Conservation (phyloP, 2,113 vertebrate genomes). For the Nothoprocta pentlandii region DNA sequence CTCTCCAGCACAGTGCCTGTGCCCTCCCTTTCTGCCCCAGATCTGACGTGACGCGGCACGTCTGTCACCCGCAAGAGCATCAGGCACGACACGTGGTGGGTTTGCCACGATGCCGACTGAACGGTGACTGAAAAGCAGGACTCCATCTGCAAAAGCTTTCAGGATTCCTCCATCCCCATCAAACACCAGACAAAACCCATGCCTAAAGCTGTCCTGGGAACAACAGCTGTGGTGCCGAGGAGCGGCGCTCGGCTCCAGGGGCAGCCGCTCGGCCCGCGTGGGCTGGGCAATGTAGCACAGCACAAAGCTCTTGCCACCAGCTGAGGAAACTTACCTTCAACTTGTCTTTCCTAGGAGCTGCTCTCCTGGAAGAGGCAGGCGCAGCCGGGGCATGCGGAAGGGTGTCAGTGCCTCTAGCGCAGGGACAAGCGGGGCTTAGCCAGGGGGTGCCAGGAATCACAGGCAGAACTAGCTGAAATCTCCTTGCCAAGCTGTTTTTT, state of each 20-base stretch:
- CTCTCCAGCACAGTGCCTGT: neutral
- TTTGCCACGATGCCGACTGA: neutral
- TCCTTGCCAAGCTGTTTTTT: neutral
- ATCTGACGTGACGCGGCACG: neutral
- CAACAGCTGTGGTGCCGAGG: neutral
- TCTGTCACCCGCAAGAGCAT: neutral
- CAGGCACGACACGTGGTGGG: neutral
- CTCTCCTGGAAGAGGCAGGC: neutral
- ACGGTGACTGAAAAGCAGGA: conserved; percentile 19
- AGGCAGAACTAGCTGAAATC: neutral
- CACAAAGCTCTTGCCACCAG: neutral
- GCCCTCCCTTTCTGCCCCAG: neutral
- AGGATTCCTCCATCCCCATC: neutral
- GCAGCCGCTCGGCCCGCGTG: too few species aligned
- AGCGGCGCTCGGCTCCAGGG: too few species aligned
- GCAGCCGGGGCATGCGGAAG: neutral
- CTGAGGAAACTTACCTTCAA: neutral
- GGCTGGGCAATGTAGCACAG: neutral
- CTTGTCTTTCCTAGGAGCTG: neutral
- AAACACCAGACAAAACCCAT: neutral
- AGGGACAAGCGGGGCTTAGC: neutral
- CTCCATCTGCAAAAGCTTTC: neutral
- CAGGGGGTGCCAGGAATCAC: neutral
- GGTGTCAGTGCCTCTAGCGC: neutral
- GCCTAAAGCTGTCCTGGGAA: neutral